Base-by-base conservation (phyloP, 2,888 invertebrate genomes). In the Zaprionus obscuricornis region DNA sequence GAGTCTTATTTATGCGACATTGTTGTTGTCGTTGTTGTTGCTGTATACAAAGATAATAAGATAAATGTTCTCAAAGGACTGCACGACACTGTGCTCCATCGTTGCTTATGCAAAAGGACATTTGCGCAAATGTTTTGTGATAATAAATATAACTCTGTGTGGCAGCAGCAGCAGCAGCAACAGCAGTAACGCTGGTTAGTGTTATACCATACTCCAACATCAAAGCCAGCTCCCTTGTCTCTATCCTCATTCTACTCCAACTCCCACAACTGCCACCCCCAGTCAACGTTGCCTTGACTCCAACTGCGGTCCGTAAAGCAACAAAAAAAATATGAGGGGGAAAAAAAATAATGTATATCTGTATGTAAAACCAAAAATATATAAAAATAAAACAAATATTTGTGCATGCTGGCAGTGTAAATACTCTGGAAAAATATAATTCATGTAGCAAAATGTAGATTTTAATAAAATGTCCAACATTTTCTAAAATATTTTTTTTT, bases 41-140 rank as follows among this genome's bases (percentile, higher is more conserved):
- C 65, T 82, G 69, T 74, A 70, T 81, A 77, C 74, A 85, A 83
- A 84, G 75, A 84, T 84, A 85, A 84, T 86, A 84, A 84, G 84
- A 84, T 84, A 84, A 84, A 84, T 84, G 84, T 84, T 78, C 86
- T 85, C 85, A 72, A 84, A 84, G 84, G 86, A 84, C 86, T 73
- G 81, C 74, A 79, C 77, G 73, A 79, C 83, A 79, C 50, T 64
- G 57, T 57, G 52, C 62, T 27, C 55, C 70, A 62, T 65, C 81
- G 85, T 81, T 84, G 78, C 79, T 84, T 84, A 74, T 85, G 85
- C 85, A 85, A 70, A 75, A 78, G 68, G 79, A 75, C 85, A 85
- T 85, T 82, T 82, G 83, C 73, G 70, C 76, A 81, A 81, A 85
- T 82, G 79, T 82, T 85, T 83, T 79, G 79, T 79, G 79, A 78